Base-by-base conservation (phyloP, 2,797 vertebrate genomes). In the Dipus sagitta region DNA sequence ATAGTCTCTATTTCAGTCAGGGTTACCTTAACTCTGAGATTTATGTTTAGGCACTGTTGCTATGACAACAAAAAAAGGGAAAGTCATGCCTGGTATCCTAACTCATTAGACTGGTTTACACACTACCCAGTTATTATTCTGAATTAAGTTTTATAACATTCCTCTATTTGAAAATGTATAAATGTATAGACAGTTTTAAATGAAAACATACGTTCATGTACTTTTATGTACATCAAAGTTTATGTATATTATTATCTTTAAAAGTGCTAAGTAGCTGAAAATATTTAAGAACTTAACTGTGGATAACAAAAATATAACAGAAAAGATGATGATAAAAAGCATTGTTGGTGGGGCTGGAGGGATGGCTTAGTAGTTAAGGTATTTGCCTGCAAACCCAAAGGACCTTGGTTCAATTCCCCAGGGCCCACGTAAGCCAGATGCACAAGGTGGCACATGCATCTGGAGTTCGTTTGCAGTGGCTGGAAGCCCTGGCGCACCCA, bases 31-130 rank as follows among this genome's bases (percentile, higher is more conserved):
- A 74, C 1, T 38, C 18, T 21, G 0, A 95, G 38, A 67, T 95
- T 95, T 88, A 93, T 86, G 95, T 86, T 97, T 96, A 42, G 23
- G 58, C 88, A 96, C 71, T 3, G 88, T n/a, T 97, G 90, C 80
- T 85, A 94, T 30, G 74, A 87, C 62, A 68, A 96, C 75, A 94
- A 23, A 47, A n/a, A n/a, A 58, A 80, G 54, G 47, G 75, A 74
- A 38, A 72, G 21, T 70, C 60, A 75, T 38, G 68, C 60, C 70
- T 72, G 58, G 78, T 62, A 82, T 70, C 72, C 90, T 86, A 94
- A 90, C 83, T 13, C 2, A 81, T 24, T 68, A 76, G 58, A 67
- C 28, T 80, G 4, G 76, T 88, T 91, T 88, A 88, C 34, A 88
- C 64, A 87, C 52, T 82, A 74, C 6, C 30, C 24, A 74, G 2